phyloP scores from a whole-genome alignment of 2,888 invertebrate species.

The Ditula angustiorana region DNA sequence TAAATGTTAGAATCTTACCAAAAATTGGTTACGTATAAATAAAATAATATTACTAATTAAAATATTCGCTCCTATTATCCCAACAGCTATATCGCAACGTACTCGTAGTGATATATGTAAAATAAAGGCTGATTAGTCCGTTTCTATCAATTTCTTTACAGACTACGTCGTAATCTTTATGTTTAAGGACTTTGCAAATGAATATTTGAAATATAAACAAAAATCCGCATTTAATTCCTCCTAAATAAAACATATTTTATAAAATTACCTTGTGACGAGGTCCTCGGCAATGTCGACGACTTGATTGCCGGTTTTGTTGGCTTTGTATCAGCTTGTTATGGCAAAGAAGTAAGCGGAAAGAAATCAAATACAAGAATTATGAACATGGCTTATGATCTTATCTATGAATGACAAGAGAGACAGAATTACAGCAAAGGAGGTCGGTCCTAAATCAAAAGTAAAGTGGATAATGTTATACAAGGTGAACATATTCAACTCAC shows the following conservation, averaged over 20 bases:
- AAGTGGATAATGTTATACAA: constrained; percentile 20
- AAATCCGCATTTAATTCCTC: constrained; percentile 22
- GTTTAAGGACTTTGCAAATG: background rate
- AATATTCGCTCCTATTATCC: background rate
- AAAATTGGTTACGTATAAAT: background rate
- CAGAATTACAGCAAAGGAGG: constrained; percentile 47
- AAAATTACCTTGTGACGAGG: constrained; percentile 95
- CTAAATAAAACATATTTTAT: constrained; percentile 58
- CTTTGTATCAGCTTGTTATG: constrained; percentile 94
- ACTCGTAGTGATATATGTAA: background rate
- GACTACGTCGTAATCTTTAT: background rate
- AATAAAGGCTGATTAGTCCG: background rate
- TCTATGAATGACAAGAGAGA: constrained; percentile 66
- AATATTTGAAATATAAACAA: background rate
- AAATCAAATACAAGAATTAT: constrained; percentile 82
- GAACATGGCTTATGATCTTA: constrained; percentile 68
- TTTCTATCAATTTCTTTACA: background rate
- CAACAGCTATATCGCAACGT: background rate
- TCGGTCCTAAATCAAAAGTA: constrained; percentile 31
- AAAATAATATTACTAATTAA: background rate
- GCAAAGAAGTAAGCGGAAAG: constrained; percentile 85
- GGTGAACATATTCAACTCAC: constrained; percentile 8
- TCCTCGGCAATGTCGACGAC: constrained; percentile 97
- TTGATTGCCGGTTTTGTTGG: constrained; percentile 98
- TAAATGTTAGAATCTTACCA: background rate